Evolutionary conservation across 1,140 invertebrate species (phyloP), one percentile per base, ranked within the genome.

Genomic region (Drosophila murphyi): DNA sequence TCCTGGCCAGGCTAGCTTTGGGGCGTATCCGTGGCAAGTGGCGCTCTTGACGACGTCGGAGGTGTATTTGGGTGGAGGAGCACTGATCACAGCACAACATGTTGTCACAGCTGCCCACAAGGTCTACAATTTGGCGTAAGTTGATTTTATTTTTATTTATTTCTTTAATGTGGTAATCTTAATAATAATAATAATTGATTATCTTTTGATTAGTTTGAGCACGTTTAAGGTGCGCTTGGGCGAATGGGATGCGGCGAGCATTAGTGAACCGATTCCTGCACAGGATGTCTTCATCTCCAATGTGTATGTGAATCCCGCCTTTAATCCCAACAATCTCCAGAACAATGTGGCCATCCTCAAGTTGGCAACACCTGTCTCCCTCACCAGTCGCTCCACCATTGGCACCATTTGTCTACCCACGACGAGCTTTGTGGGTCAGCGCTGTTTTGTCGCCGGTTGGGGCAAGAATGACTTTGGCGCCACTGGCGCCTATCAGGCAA

Each of bases 371-470:
- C 79, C 94, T 3, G 94, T 96, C 4, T 94, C 95, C 1, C 88
- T 96, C 0, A 92, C 94, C 3, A 80, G 92, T 91, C 41, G 92
- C 43, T 94, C 95, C 1, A 96, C 96, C n/a, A 95, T 97, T 39
- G 95, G 95, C 31, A 95, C 96, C 4, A 94, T 94, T 1, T 97
- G 96, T 73, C 82, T 96, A 29, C 95, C 96, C 4, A 92, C 93
- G 7, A 78, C 93, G 3, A 87, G 91, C 8, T 96, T 95, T 72
- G 93, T 94, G 31, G 94, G 94, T 34, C 93, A 94, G 85, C 94
- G 94, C 75, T 97, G 96, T 82, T 95, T 94, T 93, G 96, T 97
- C 0, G 94, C 96, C 1, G 96, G 96, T n/a, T 97, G 96, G 96
- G 96, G 96, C 31, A 96, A 96, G 80, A 94, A 96, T 82, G 94